Evolutionary conservation across 2,888 invertebrate genomes (phyloP), one percentile per base, ranked within the genome.

Genomic region (Lissocephala sabroskyi): DNA sequence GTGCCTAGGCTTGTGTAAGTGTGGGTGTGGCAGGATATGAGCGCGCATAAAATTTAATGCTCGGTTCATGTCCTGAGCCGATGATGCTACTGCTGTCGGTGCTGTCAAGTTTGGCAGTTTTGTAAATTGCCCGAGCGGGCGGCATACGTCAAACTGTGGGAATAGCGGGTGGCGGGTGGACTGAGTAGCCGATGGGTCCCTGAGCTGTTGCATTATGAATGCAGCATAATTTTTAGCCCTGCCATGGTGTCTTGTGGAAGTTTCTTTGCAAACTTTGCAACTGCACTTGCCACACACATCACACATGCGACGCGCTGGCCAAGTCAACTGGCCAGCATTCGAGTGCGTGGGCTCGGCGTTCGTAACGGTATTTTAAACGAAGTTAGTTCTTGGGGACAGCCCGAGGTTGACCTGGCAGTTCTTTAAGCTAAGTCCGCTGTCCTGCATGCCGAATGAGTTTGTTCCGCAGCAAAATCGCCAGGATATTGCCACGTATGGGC

Each of bases 211-310:
- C 76, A 76, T 76, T 78, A 79, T 79, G 73, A 79, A 76, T 79
- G 73, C 46, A 59, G 66, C 79, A 79, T 79, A 79, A 73, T 68
- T 78, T 76, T n/a, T n/a, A n/a, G n/a, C n/a, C n/a, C n/a, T n/a
- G n/a, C n/a, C n/a, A n/a, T n/a, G n/a, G n/a, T n/a, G n/a, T n/a
- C n/a, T n/a, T n/a, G n/a, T n/a, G n/a, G n/a, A n/a, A 66, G 63
- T 74, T 65, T 53, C 62, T 50, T 46, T 49, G 54, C 55, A 41
- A 41, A 29, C 11, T 32, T 35, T 35, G 7, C 44, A 10, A n/a
- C 17, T 10, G 26, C 1, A 41, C 11, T 37, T 49, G 32, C 35
- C 30, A 40, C 48, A 45, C 61, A 50, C 50, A 60, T 45, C 60
- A 51, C 59, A 59, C 63, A 2, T 14, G 16, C 35, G 16, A 13